These are phyloP conservation scores for Eremobia ochroleuca DNA, from an alignment of 2,888 invertebrate genomes.

Conservation along the genomic window DNA sequence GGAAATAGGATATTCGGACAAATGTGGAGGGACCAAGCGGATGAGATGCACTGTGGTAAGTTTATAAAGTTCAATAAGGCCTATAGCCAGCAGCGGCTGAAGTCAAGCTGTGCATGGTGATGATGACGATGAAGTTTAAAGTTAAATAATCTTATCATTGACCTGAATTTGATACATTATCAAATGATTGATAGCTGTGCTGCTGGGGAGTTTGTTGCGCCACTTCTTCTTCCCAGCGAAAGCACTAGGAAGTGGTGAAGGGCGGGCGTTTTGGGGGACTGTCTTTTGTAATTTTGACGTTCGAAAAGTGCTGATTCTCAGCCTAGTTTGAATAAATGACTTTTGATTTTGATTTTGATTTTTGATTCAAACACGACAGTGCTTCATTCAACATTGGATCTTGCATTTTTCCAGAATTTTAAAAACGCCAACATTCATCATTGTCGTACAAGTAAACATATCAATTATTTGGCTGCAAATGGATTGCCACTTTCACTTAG, in stretches of 20 bases:
- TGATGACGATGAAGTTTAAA: neutral
- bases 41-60: conserved; percentile 93
- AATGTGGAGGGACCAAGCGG: conserved; percentile 90
- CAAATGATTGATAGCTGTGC: too few species aligned
- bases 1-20: conserved; percentile 93
- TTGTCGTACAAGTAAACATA: conserved; percentile 9
- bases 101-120: neutral
- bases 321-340: too few species aligned
- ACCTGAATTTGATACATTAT: conserved; percentile 65
- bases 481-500: conserved; percentile 16
- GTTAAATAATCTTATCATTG: conserved; percentile 1
- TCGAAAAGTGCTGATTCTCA: too few species aligned
- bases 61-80: conserved; percentile 12
- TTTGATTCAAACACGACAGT: conserved; percentile 15
- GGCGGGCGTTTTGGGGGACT: too few species aligned
- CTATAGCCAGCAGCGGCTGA: neutral
- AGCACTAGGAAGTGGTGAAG: too few species aligned
- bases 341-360: too few species aligned
- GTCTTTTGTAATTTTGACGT: too few species aligned
- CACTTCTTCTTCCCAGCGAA: too few species aligned
- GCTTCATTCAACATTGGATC: conserved; percentile 32
- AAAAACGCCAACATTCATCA: conserved; percentile 9
- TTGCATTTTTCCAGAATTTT: conserved; percentile 37
- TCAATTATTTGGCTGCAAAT: conserved; percentile 22
- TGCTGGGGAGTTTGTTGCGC: too few species aligned